These are phyloP conservation scores for Lepidochrysops patricia DNA, from an alignment of 2,888 invertebrate genomes.

Conservation along the genomic window DNA sequence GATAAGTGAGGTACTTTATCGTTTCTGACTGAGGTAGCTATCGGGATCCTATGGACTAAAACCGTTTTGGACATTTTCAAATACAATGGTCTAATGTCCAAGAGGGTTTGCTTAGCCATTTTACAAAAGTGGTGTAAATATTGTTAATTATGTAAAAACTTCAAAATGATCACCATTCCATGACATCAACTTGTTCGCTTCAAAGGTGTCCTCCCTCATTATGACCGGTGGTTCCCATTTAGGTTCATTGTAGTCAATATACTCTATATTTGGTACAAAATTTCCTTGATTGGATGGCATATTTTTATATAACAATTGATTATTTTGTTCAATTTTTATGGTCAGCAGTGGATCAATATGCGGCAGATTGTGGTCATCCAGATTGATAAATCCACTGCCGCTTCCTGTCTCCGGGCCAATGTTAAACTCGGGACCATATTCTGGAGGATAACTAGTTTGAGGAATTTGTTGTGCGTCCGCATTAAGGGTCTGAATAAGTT, in stretches of 20 bases:
- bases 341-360: constrained; percentile 60
- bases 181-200: constrained; percentile 32
- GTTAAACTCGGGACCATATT: constrained; percentile 50
- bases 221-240: constrained; percentile 44
- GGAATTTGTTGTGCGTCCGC: constrained; percentile 14
- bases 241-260: constrained; percentile 18
- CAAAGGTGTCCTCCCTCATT: constrained; percentile 36
- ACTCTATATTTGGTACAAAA: constrained; percentile 11
- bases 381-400: constrained; percentile 32
- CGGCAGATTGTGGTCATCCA: constrained; percentile 48
- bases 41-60: constrained; percentile 14
- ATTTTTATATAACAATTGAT: constrained; percentile 1
- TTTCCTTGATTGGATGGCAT: neutral
- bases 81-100: neutral
- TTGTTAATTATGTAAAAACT: constrained; percentile 26
- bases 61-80: constrained; percentile 23
- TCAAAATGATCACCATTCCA: constrained; percentile 47
- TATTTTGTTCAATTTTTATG: constrained; percentile 24
- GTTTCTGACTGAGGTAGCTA: constrained; percentile 61
- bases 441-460: constrained; percentile 27
- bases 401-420: constrained; percentile 19
- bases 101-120: constrained; percentile 6
- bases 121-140: constrained; percentile 23
- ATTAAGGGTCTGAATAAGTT: neutral
- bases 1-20: constrained; percentile 64